Evolutionary conservation across 2,113 vertebrate species (phyloP).

Genomic region (Gopherus evgoodei): DNA sequence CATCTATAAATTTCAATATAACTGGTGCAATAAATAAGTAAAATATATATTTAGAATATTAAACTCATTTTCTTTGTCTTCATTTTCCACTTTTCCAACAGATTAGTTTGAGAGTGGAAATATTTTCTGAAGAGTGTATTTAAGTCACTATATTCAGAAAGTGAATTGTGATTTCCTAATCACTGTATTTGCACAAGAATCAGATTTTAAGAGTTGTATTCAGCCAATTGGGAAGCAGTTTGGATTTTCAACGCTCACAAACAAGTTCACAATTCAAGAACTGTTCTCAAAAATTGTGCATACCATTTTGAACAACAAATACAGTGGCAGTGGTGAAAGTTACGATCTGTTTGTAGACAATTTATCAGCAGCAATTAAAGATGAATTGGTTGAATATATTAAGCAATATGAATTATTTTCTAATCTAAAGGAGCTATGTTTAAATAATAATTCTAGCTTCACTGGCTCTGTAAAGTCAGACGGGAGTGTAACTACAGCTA

Average conservation of each 20-base stretch:
- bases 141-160: not conserved
- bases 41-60: not conserved
- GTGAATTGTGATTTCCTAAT: not conserved
- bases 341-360: not conserved
- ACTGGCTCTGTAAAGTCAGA: not conserved
- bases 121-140: not conserved
- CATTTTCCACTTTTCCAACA: not conserved
- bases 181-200: not conserved
- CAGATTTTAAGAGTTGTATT: not conserved
- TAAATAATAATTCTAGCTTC: not conserved
- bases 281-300: not conserved
- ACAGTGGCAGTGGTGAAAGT: not conserved
- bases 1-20: not conserved
- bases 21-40: not conserved
- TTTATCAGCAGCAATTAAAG: not conserved
- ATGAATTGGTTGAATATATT: not conserved
- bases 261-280: not conserved
- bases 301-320: not conserved
- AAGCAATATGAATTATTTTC: not conserved
- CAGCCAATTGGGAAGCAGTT: not conserved
- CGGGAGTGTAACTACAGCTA: not conserved
- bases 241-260: not conserved
- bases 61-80: not conserved
- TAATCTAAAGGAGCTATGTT: not conserved
- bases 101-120: not conserved